Evolutionary conservation across 2,113 vertebrate species (phyloP), one percentile per base, ranked within the genome.

Genomic region (Heloderma charlesbogerti): DNA sequence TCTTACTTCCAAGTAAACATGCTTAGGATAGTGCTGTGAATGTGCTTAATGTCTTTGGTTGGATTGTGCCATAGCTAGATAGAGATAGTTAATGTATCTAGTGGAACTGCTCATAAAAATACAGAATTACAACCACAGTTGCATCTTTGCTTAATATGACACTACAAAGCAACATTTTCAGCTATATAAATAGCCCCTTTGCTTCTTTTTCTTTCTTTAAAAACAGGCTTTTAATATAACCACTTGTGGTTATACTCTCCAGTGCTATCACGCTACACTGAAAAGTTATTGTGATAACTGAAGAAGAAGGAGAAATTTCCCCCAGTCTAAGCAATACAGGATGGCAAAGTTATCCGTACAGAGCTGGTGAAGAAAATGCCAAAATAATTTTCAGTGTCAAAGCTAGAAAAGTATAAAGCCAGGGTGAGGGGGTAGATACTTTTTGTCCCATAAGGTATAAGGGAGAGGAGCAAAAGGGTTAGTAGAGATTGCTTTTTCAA

Each of bases 311-410:
- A 94, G 92, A 92, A 77, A 0, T 9, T 91, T 84, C 89, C 87
- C 90, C 89, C 92, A 92, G 89, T 78, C 94, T 66, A 93, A 95
- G 86, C 93, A 77, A 93, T 75, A 90, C 89, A 93, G 88, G 90
- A 94, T 2, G 7, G 88, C 83, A 92, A 92, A 92, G 88, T 31
- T 0, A 91, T 86, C 86, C 54, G 37, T 69, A 27, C 12, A 92
- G 92, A 2, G 0, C 48, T 81, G 89, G 91, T 83, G 66, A 93
- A 94, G 80, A 87, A 89, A 93, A 91, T 85, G 84, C 87, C 88
- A 91, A 77, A 95, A 92, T 72, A 94, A 88, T 93, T 43, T 88
- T 57, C 90, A 92, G 88, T 54, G 91, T 89, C 88, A 89, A 94
- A 86, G 27, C 89, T 91, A 85, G 92, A 88, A 88, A 91, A 93